phyloP scores from a whole-genome alignment of 2,113 vertebrate genomes.

The Esox niger region DNA sequence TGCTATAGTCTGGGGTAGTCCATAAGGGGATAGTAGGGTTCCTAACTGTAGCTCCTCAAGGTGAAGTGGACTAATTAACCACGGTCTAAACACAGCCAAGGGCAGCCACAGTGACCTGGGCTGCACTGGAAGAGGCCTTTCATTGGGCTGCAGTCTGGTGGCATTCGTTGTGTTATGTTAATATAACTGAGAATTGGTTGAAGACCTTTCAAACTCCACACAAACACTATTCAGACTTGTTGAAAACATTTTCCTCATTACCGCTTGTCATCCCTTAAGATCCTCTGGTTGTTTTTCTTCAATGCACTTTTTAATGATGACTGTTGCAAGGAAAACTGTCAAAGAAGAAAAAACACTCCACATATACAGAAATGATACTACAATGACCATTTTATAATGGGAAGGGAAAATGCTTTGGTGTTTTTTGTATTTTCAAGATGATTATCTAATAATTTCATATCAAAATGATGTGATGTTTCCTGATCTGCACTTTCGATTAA shows the following conservation, averaged over 20 bases:
- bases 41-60: not conserved
- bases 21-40: conserved; percentile 9
- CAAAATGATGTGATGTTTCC: too few relatives aligned
- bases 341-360: not conserved
- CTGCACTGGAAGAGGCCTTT: conserved; percentile 1
- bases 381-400: not conserved
- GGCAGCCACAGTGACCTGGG: conserved; percentile 11
- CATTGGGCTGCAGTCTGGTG: conserved; percentile 1
- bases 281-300: not conserved
- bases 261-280: not conserved
- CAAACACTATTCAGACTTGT: not conserved
- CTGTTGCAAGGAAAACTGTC: not conserved
- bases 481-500: too few relatives aligned
- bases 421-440: too few relatives aligned
- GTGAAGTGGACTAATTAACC: conserved; percentile 12
- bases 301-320: conserved; percentile 9
- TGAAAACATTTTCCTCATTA: not conserved
- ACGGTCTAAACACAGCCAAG: conserved; percentile 8
- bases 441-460: too few relatives aligned
- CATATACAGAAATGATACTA: not conserved
- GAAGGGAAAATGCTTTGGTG: not conserved
- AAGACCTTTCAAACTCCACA: conserved; percentile 11
- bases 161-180: not conserved
- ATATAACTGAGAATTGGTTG: not conserved
- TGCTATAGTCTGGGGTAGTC: conserved; percentile 1